Evolutionary conservation across 2,888 invertebrate genomes (phyloP), one percentile per base, ranked within the genome.

Genomic region (Platycheirus rosarum): DNA sequence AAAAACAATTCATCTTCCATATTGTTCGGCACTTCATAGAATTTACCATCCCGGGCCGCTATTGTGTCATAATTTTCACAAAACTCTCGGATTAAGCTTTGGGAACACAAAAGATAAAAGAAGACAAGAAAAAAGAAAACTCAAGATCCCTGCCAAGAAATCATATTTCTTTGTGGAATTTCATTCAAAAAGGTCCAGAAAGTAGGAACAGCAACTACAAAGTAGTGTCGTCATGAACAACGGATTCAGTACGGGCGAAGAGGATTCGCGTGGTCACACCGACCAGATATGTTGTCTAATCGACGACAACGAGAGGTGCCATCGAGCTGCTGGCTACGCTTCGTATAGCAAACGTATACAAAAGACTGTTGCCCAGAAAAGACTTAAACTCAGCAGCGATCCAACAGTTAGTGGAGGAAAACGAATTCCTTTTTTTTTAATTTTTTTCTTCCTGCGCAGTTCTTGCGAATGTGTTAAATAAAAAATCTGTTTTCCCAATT

Each of bases 271-370:
- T 88, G 96, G 96, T 85, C 95, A 96, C 88, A 94, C 95, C 76
- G 96, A 97, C 89, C 96, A 97, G 92, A 94, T 95, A 88, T 98
- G 98, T 92, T 98, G 98, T 92, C 93, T 98, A 86, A 94, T 97
- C 87, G 97, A 97, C 91, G 97, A 97, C 90, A 94, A 94, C 85
- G 95, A 95, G 86, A 93, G 97, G 85, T 98, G 98, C 91, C 93
- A 94, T 85, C 94, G 97, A 88, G 93, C 95, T 70, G 98, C 90
- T 57, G 90, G 90, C 14, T 88, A 90, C 92, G 98, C 98, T 86
- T 96, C 97, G 49, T 98, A 98, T 91, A 98, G 97, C 91, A 98
- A 98, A 91, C 94, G 98, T 86, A 97, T 98, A 87, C 98, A 98
- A 91, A 98, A 98, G 91, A 98, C 96, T 71, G 98, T 98, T 35